Conservation (phyloP, 53 echinoderm and acorn worm genomes). For the Apostichopus leukothele region DNA sequence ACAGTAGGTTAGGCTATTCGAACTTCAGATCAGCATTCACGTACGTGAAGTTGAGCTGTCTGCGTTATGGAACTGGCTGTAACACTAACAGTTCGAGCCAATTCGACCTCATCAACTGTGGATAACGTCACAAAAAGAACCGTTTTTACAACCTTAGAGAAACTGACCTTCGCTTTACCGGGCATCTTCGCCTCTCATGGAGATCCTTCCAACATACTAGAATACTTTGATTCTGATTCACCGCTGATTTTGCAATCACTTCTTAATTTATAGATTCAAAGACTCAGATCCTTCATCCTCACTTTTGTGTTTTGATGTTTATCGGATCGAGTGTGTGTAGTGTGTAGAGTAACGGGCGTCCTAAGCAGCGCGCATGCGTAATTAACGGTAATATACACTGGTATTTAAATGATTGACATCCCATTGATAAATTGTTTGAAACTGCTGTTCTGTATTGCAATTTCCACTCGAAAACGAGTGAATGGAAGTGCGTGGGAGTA, state of each 20-base stretch:
- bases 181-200: slow-evolving; percentile 8
- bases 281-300: background rate
- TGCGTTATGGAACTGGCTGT: too few relatives aligned
- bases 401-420: slow-evolving; percentile 40
- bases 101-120: too few relatives aligned
- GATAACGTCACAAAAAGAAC: too few relatives aligned
- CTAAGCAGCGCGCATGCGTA: slow-evolving; percentile 67
- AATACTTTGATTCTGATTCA: background rate
- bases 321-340: background rate
- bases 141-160: too few relatives aligned
- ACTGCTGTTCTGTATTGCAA: background rate
- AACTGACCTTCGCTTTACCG: slow-evolving; percentile 32
- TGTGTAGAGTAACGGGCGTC: slow-evolving; percentile 50
- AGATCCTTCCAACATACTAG: background rate
- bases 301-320: slow-evolving; percentile 43
- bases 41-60: too few relatives aligned
- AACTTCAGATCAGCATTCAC: too few relatives aligned
- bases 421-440: slow-evolving; percentile 18
- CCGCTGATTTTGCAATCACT: slow-evolving; percentile 14
- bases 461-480: too few relatives aligned
- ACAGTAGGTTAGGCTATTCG: too few relatives aligned
- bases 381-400: slow-evolving; percentile 55
- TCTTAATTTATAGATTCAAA: slow-evolving; percentile 5
- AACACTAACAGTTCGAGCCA: too few relatives aligned
- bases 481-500: too few relatives aligned